A percentile compares a stretch with the other conserved stretches of the same genome.
Conservation (phyloP, 2,797 vertebrate genomes). For the Pogonophryne albipinna region DNA sequence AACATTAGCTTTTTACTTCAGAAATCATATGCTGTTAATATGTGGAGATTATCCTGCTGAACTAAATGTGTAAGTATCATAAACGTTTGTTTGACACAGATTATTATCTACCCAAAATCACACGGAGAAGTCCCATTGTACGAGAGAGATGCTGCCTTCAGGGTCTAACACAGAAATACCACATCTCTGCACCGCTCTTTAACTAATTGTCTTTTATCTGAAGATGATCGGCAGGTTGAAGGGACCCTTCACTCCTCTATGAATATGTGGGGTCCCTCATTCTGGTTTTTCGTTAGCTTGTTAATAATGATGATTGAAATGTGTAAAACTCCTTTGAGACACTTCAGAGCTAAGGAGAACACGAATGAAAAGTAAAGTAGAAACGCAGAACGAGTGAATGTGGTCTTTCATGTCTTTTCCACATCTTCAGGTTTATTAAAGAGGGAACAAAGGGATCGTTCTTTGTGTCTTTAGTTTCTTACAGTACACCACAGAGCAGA, state of each 20-base stretch:
- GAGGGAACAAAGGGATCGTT: background rate
- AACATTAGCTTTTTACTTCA: too few relatives aligned
- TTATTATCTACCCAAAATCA: too few relatives aligned
- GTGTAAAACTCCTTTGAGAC: background rate
- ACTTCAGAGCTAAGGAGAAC: conserved; percentile 9
- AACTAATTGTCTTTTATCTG: background rate
- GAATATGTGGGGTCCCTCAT: conserved; percentile 9
- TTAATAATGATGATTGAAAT: background rate
- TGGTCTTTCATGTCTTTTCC: background rate
- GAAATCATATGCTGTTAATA: too few relatives aligned
- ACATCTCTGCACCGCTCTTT: too few relatives aligned
- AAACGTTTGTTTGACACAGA: too few relatives aligned
- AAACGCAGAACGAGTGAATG: background rate
- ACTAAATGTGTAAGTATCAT: too few relatives aligned
- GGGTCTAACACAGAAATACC: too few relatives aligned
- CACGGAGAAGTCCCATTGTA: too few relatives aligned
- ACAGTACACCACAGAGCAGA: background rate
- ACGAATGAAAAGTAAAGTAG: conserved; percentile 1
- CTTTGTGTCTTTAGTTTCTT: conserved; percentile 1
- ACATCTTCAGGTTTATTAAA: background rate
- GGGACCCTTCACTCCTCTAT: background rate
- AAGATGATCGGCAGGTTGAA: conserved; percentile 1
- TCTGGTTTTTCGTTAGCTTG: background rate
- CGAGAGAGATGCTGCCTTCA: too few relatives aligned
- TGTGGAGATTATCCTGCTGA: too few relatives aligned